A percentile compares a stretch with the other conserved stretches of the same genome.
phyloP scores from a whole-genome alignment of 2,888 invertebrate genomes.

The Monochamus alternatus region DNA sequence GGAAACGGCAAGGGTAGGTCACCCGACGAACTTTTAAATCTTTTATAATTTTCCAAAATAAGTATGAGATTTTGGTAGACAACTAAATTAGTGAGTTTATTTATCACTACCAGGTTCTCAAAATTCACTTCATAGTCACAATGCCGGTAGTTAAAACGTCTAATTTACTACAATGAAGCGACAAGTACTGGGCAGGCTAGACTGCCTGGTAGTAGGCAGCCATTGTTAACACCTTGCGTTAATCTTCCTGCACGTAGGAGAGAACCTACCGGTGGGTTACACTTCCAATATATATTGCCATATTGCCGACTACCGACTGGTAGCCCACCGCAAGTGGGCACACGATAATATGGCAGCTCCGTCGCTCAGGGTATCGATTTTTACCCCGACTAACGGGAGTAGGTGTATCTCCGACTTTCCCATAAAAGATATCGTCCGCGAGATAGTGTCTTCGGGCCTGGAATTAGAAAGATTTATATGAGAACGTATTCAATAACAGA shows the following conservation, averaged over 20 bases:
- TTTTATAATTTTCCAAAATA: neutral
- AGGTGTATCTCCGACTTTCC: conserved; percentile 33
- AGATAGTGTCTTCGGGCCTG: conserved; percentile 25
- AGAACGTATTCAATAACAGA: conserved; percentile 39
- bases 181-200: no score
- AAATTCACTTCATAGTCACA: no score
- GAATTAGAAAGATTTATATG: conserved; percentile 37
- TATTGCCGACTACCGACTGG: conserved; percentile 40
- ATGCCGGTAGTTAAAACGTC: no score
- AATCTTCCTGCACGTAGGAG: conserved; percentile 9
- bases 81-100: no score
- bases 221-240: neutral
- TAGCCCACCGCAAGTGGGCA: conserved; percentile 37
- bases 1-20: conserved; percentile 26
- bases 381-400: conserved; percentile 30
- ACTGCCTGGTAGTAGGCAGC: neutral
- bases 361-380: conserved; percentile 38
- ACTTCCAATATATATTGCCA: conserved; percentile 40
- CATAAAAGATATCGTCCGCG: conserved; percentile 32
- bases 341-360: conserved; percentile 33
- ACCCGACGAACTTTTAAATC: conserved; percentile 22
- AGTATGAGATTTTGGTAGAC: no score
- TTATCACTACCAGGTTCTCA: no score
- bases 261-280: conserved; percentile 28
- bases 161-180: no score